These are phyloP conservation scores for Gorsachius magnificus DNA, from an alignment of 2,797 vertebrate genomes.

Conservation along the genomic window DNA sequence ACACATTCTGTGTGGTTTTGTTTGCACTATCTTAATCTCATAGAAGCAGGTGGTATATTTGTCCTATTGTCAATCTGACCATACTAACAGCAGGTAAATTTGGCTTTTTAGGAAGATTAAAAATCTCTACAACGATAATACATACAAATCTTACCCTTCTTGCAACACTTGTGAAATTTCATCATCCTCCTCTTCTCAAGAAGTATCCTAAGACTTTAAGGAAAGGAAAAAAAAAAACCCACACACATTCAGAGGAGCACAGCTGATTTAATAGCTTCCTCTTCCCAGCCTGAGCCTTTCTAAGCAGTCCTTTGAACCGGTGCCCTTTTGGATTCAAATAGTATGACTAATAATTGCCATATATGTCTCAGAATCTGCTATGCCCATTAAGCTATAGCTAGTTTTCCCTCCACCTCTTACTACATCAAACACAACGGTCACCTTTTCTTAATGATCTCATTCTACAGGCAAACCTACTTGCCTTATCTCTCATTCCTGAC, in stretches of 20 bases:
- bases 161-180: neutral
- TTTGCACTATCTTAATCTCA: slow-evolving; percentile 43
- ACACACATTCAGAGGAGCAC: neutral
- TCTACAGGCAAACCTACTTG: slow-evolving; percentile 21
- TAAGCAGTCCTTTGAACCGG: slow-evolving; percentile 4
- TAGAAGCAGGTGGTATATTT: neutral
- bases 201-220: neutral
- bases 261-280: slow-evolving; percentile 28
- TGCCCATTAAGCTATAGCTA: neutral
- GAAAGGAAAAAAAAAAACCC: neutral
- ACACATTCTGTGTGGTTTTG: neutral
- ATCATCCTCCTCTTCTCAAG: neutral
- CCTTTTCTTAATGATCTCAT: slow-evolving; percentile 36
- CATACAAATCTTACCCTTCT: neutral
- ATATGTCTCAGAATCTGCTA: slow-evolving; percentile 14
- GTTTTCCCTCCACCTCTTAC: neutral
- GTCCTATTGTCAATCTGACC: neutral
- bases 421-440: neutral
- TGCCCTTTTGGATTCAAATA: slow-evolving; percentile 31
- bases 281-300: neutral
- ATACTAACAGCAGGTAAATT: neutral
- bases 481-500: slow-evolving; percentile 60
- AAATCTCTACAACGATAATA: neutral
- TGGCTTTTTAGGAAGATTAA: neutral
- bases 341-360: slow-evolving; percentile 22